Percentiles rank a stretch among this genome's conserved stretches.
phyloP scores from a whole-genome alignment of 2,888 invertebrate genomes.

The Agrotis segetum region DNA sequence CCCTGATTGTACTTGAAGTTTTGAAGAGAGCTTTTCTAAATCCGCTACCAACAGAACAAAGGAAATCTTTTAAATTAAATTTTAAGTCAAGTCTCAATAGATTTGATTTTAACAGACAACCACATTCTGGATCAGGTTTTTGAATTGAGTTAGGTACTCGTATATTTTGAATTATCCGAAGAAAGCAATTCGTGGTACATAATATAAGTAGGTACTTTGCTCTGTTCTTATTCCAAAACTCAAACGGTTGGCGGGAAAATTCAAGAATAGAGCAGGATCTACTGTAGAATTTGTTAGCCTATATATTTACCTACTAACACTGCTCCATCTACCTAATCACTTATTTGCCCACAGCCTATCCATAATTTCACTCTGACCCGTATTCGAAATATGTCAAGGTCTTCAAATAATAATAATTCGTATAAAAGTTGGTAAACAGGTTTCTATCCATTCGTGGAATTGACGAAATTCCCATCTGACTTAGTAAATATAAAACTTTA shows the following conservation, averaged over 20 bases:
- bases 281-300: not conserved
- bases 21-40: too few relatives aligned
- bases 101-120: too few relatives aligned
- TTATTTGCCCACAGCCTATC: not conserved
- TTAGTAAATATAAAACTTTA: conserved; percentile 24
- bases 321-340: not conserved
- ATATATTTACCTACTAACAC: not conserved
- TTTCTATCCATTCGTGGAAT: conserved; percentile 14
- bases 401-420: conserved; percentile 16
- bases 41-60: too few relatives aligned
- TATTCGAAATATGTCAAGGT: conserved; percentile 53
- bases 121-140: not conserved
- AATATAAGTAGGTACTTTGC: not conserved
- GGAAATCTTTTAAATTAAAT: too few relatives aligned
- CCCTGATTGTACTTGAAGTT: too few relatives aligned
- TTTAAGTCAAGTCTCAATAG: too few relatives aligned
- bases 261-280: not conserved
- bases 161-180: not conserved
- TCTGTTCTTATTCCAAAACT: not conserved
- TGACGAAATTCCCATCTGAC: conserved; percentile 34
- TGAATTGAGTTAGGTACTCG: too few relatives aligned
- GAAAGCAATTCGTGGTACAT: not conserved
- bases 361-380: conserved; percentile 21
- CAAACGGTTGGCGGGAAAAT: conserved; percentile 8
- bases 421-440: conserved; percentile 30